Evolutionary conservation across 2,888 invertebrate species (phyloP), one percentile per base, ranked within the genome.

Genomic region (Drosophila helvetica): DNA sequence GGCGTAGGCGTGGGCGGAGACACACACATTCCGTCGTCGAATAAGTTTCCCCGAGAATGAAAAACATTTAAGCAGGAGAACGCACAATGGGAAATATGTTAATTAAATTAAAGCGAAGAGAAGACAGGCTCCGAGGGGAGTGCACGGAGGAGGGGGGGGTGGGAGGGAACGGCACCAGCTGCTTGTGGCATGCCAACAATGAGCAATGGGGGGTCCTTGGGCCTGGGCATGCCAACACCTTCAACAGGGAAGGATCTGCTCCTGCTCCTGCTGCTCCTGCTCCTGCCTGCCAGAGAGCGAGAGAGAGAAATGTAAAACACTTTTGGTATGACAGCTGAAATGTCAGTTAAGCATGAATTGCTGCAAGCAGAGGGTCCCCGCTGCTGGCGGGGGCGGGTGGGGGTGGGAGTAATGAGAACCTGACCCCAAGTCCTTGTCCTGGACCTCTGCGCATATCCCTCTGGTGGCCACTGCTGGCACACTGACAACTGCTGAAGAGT

Each of bases 291-390:
- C 57, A 7, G 15, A 1, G 5, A 15, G 38, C 15, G 38, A 48
- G 61, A 57, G 59, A 72, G 79, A 78, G 82, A 84, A 85, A 85
- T 88, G 85, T 79, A 74, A 85, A 88, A 70, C 87, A 85, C 89
- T 85, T 86, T 86, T 58, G 88, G 87, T 79, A 88, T 85, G 85
- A 88, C 85, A 85, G 87, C 75, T 86, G 87, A 86, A 88, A 86
- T 88, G 89, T 76, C 85, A 88, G 83, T 84, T 88, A 76, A 80
- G 80, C 78, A 82, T 82, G 78, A 82, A 78, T 82, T 79, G 75
- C 65, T 72, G 50, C 74, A 33, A 54, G 59, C 58, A 1, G 25
- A 25, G 25, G 25, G 25, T 6, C 25, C 25, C 7, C n/a, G n/a
- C n/a, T n/a, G n/a, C n/a, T n/a, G 1, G 2, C 22, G 25, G 25